Evolutionary conservation across 2,113 vertebrate genomes (phyloP).

Genomic region (Paratilapia polleni): DNA sequence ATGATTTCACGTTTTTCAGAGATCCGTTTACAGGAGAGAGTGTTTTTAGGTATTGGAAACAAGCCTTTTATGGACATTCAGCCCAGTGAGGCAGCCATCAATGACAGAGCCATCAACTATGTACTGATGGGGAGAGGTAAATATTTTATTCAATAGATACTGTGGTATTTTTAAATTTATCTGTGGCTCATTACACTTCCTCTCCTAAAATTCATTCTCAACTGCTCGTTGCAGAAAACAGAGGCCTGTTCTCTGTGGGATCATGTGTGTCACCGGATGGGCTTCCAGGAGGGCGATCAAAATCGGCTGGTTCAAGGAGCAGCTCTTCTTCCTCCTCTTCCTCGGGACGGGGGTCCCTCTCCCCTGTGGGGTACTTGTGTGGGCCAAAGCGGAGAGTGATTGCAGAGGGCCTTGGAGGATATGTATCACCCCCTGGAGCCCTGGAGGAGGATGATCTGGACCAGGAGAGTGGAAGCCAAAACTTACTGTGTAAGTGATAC

Average conservation of each 20-base stretch:
- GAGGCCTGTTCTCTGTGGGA: constrained; percentile 30
- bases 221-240: constrained; percentile 68
- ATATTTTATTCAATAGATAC: not conserved
- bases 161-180: not conserved
- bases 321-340: constrained; percentile 80
- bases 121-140: constrained; percentile 76
- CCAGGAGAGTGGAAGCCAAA: constrained; percentile 73
- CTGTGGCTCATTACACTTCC: not conserved
- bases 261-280: constrained; percentile 28
- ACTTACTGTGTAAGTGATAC: constrained; percentile 75
- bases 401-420: constrained; percentile 49
- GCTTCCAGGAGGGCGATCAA: constrained; percentile 58
- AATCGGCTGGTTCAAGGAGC: constrained; percentile 77
- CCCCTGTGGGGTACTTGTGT: constrained; percentile 64
- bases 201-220: not conserved
- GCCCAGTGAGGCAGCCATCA: constrained; percentile 84
- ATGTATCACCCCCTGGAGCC: constrained; percentile 42
- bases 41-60: constrained; percentile 84
- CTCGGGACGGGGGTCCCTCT: constrained; percentile 77
- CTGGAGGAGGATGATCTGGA: constrained; percentile 79
- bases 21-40: constrained; percentile 83
- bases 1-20: constrained; percentile 58
- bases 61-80: constrained; percentile 85
- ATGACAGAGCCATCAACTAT: constrained; percentile 79
- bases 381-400: constrained; percentile 45